Evolutionary conservation across 1,140 invertebrate species (phyloP).

Genomic region (Penaeus japonicus): DNA sequence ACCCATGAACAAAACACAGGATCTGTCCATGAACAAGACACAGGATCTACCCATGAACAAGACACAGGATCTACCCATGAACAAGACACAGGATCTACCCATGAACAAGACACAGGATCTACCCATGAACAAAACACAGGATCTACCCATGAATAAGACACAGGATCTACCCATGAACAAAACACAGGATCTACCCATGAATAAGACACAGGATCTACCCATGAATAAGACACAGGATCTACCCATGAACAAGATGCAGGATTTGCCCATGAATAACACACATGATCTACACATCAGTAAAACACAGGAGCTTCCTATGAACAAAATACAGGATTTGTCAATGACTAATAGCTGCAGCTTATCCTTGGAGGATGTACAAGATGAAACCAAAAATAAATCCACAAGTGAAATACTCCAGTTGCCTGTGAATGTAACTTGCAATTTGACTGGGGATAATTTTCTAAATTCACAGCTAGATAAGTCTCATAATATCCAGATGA

Average conservation of each 20-base stretch:
- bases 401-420: neutral
- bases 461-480: neutral
- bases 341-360: too few relatives aligned
- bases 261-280: neutral
- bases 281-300: neutral
- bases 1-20: neutral
- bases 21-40: neutral
- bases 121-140: neutral
- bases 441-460: neutral
- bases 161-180: neutral
- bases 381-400: too few relatives aligned
- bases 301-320: neutral
- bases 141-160: conserved; percentile 11
- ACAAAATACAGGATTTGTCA: neutral
- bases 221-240: neutral
- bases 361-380: neutral
- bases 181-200: neutral
- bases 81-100: too few relatives aligned
- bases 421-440: neutral
- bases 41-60: neutral
- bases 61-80: neutral
- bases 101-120: neutral
- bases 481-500: neutral
- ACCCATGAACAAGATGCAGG: neutral
- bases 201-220: too few relatives aligned